Evolutionary conservation across 2,888 invertebrate species (phyloP), one percentile per base, ranked within the genome.

Genomic region (Phyllotreta cruciferae): DNA sequence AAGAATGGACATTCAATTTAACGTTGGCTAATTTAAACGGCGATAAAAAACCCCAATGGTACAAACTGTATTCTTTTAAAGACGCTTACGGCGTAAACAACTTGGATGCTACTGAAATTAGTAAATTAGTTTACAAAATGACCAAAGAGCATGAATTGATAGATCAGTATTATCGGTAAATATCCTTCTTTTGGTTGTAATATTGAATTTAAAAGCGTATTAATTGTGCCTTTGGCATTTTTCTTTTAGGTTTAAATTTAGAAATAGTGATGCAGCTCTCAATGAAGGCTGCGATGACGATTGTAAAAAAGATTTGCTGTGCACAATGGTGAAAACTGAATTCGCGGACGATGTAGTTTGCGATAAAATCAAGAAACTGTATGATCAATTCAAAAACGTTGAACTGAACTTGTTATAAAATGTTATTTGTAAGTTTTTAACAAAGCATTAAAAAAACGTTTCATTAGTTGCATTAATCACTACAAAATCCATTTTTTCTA

Each of bases 1-100:
- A 88, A 5, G 90, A 88, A 60, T 93, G 88, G 84, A 87, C 87
- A 6, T 89, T 90, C 76, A 91, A 94, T 78, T 78, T 95, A 13
- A 90, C 90, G 0, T 84, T 85, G 74, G 91, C 93, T 0, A 93
- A 92, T 66, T 60, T 68, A 50, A 80, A 82, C 0, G 85, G 86
- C 0, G 73, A 83, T 1, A 70, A 81, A 41, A 79, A 82, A n/a
- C 91, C 92, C 0, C 80, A 82, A 6, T 93, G 93, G 93, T 87
- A 85, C 72, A 83, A 87, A 76, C 85, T 91, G 10, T 94, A 93
- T 76, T 85, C 87, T 10, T 90, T 93, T 71, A 87, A 85, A 72
- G 85, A 87, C 53, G 86, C 85, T 7, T 93, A 88, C 73, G 84
- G 83, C 9, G 77, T 90, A 11, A 64, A 78, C 0, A 85, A 88